Evolutionary conservation across 2,113 vertebrate genomes (phyloP).

Genomic region (Sebastes fasciatus): DNA sequence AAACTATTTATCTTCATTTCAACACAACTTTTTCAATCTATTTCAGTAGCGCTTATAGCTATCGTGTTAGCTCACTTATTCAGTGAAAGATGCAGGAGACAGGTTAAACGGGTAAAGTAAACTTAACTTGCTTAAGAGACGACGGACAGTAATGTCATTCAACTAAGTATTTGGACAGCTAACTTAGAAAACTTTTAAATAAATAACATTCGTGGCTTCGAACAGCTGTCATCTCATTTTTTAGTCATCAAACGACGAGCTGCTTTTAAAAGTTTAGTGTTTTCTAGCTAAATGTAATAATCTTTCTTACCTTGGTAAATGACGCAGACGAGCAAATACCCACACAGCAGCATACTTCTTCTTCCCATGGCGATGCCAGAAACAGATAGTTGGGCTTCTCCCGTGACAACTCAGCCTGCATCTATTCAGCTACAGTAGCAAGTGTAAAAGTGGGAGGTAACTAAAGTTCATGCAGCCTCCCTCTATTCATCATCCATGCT

Average conservation of each 20-base stretch:
- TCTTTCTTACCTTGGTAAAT: constrained; percentile 61
- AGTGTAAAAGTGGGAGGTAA: constrained; percentile 58
- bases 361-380: constrained; percentile 35
- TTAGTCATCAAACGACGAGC: neutral
- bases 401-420: neutral
- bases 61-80: neutral
- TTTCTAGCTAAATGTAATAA: no score
- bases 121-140: neutral
- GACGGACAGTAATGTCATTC: neutral
- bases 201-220: no score
- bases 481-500: constrained; percentile 16
- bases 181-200: neutral
- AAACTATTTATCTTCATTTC: no score
- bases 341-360: neutral
- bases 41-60: neutral
- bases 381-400: neutral
- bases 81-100: neutral
- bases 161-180: neutral
- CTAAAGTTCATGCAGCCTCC: constrained; percentile 11
- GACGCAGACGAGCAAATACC: constrained; percentile 25
- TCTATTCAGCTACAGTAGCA: neutral
- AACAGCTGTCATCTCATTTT: neutral
- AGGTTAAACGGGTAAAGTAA: neutral
- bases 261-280: neutral
- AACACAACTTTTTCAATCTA: neutral